Base-by-base conservation (phyloP, 1,140 invertebrate genomes). In the Drosophila ogumai region DNA sequence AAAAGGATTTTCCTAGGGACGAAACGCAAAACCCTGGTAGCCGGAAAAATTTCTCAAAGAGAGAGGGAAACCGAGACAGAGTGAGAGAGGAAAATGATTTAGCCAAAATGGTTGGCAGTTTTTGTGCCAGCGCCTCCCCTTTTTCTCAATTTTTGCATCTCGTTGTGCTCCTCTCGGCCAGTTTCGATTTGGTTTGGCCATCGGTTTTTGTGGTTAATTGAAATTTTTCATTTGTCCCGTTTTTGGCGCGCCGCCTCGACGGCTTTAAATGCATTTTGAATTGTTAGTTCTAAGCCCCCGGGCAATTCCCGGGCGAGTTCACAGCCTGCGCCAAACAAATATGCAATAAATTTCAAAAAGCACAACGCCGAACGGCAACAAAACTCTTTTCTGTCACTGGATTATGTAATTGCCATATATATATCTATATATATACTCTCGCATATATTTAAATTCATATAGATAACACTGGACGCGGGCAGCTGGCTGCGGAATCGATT, bases 1-100 rank as follows among this genome's bases (percentile, higher is more conserved):
- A 90, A 88, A 82, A 84, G 73, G 84, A 64, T 81, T 78, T 87
- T 31, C 41, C 41, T 68, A 71, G 54, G 67, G 47, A 58, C 50
- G 2, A 1, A 22, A 49, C 41, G 61, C 49, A 54, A 44, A 49
- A 44, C 36, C 43, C 44, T 63, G 50, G n/a, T 38, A 54, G 56
- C 57, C 50, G 55, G 43, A 86, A 85, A 69, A 82, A 86, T 59
- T 69, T 13, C 75, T 75, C 86, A 81, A 90, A 90, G 68, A 78
- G 79, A 77, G 41, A 59, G 50, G 47, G 57, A 68, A 71, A 67
- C 22, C 22, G 46, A n/a, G 47, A 17, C 15, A n/a, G 46, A 2
- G 34, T 12, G 44, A 50, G 47, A 8, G 55, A 50, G 46, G 55
- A 58, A 68, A 79, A 75, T 65, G 78, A 77, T 77, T 77, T 68